These are phyloP conservation scores for Gasteruption jaculator DNA, from an alignment of 2,888 invertebrate genomes.

Conservation along the genomic window DNA sequence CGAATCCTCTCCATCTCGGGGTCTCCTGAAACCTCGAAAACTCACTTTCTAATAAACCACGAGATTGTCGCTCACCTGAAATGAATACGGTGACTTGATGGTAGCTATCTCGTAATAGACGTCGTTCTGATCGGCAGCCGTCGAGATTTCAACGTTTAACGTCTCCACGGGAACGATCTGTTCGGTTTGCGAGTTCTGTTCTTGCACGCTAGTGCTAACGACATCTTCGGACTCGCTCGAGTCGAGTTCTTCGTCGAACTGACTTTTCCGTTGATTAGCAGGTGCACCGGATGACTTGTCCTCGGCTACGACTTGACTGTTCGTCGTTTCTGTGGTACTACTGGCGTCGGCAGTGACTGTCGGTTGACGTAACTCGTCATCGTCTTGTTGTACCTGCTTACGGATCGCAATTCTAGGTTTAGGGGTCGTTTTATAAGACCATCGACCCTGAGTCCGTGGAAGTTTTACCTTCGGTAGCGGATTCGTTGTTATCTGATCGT, in stretches of 20 bases:
- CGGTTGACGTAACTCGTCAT: slow-evolving; percentile 35
- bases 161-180: slow-evolving; percentile 69
- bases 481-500: slow-evolving; percentile 50
- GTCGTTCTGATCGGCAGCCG: slow-evolving; percentile 79
- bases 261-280: slow-evolving; percentile 34
- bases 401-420: slow-evolving; percentile 81
- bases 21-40: background rate
- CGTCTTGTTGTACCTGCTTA: slow-evolving; percentile 59
- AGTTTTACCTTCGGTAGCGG: slow-evolving; percentile 77
- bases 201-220: slow-evolving; percentile 40
- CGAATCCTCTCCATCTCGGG: too few species aligned
- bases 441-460: slow-evolving; percentile 77
- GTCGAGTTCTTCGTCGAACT: slow-evolving; percentile 59
- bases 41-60: background rate
- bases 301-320: slow-evolving; percentile 12
- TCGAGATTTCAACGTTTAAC: slow-evolving; percentile 82
- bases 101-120: slow-evolving; percentile 87
- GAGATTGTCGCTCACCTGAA: slow-evolving; percentile 80
- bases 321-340: slow-evolving; percentile 26
- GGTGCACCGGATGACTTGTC: slow-evolving; percentile 16
- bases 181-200: slow-evolving; percentile 33
- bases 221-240: slow-evolving; percentile 63
- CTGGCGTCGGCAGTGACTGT: slow-evolving; percentile 28
- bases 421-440: slow-evolving; percentile 87
- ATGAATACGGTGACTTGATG: slow-evolving; percentile 83